Base-by-base conservation (phyloP, 2,797 vertebrate species). In the Luscinia megarhynchos region DNA sequence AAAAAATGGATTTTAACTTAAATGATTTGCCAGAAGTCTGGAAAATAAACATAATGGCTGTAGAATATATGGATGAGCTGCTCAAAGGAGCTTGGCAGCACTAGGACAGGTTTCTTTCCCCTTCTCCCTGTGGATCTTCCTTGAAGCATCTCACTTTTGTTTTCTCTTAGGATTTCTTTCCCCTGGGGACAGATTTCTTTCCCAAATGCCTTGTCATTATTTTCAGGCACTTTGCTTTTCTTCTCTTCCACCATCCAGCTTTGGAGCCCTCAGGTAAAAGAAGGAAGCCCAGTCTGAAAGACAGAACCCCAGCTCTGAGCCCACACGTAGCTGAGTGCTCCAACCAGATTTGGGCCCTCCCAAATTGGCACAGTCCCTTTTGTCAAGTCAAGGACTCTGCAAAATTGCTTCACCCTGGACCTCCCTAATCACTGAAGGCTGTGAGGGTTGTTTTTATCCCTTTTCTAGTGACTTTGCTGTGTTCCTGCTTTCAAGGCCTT, bases 401-500 rank as follows among this genome's bases (percentile, higher is more conserved):
- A 69, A 8, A 91, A 62, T 50, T 12, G 27, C n/a, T 94, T 94
- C 26, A 1, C 23, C 5, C 78, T 26, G 78, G 36, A 36, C 48
- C 62, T 64, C 22, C 59, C 45, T 27, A 4, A 7, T 34, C 18
- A 6, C 1, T 51, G 80, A 77, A 64, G 8, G 10, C 51, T 72
- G 18, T 0, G 5, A 18, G 4, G 46, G 4, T 14, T 34, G 23
- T 17, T 34, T 41, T 80, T 41, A 30, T 13, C 15, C 55, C 24
- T 79, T 89, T 90, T 61, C 36, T 21, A 87, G 68, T 59, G 78
- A 34, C 76, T 91, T 89, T 41, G 15, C 76, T 19, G 48, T 59
- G 69, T 96, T 93, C 92, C 89, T 75, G 79, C 36, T 85, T 93
- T 94, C 91, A 95, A 95, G 92, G 89, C 89, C 62, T 87, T 72